A percentile compares a stretch with the other conserved stretches of the same genome.
Conservation (phyloP, 2,113 vertebrate genomes). For the Picathartes gymnocephalus region DNA sequence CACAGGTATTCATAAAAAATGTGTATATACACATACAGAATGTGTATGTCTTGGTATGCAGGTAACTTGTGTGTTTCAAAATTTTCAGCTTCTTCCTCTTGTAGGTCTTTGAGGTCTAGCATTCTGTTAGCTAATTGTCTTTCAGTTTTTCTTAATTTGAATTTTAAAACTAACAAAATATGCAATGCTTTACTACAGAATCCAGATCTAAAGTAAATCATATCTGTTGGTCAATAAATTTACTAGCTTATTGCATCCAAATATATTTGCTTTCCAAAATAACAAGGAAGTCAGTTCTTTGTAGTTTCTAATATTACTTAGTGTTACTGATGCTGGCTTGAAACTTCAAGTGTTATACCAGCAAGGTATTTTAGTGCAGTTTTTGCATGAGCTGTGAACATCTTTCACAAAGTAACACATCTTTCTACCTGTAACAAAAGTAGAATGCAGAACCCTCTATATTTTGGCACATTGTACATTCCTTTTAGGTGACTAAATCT, state of each 20-base stretch:
- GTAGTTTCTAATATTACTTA: not conserved
- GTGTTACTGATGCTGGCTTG: not conserved
- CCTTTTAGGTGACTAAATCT: not conserved
- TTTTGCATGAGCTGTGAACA: not conserved
- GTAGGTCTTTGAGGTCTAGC: not conserved
- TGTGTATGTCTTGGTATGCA: not conserved
- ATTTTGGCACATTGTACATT: rapidly evolving
- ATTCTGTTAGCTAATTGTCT: not conserved
- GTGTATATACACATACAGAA: not conserved
- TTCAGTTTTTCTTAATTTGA: not conserved
- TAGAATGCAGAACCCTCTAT: not conserved
- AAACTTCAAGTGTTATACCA: not conserved
- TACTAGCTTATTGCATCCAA: not conserved
- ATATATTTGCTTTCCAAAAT: not conserved
- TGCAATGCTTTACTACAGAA: not conserved
- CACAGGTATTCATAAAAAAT: not conserved
- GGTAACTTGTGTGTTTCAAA: not conserved
- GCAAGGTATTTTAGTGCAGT: not conserved
- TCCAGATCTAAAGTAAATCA: not conserved
- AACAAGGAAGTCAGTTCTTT: not conserved
- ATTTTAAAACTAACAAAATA: not conserved
- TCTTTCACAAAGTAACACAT: not conserved
- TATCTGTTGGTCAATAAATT: not conserved
- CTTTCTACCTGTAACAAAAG: not conserved
- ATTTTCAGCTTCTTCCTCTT: not conserved